These are phyloP conservation scores for Pseudotriccus pelzelni DNA, from an alignment of 2,797 vertebrate species.

Conservation along the genomic window DNA sequence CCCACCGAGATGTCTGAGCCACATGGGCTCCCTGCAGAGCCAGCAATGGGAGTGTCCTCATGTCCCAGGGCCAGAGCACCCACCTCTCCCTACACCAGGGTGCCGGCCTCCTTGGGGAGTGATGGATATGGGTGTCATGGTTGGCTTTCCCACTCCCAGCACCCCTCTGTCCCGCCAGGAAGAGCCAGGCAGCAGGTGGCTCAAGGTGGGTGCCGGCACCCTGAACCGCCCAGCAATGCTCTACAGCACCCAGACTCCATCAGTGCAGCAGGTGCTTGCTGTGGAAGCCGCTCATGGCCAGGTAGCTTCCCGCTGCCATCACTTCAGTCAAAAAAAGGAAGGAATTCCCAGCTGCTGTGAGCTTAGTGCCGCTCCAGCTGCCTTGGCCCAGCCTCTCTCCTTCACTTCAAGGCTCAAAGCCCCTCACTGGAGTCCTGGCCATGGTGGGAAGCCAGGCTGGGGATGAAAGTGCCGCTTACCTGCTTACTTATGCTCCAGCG, in stretches of 20 bases:
- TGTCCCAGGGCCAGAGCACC: not conserved
- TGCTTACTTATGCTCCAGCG: constrained; percentile 52
- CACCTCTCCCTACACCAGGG: not conserved
- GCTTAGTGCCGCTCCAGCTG: not conserved
- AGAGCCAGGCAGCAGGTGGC: accelerated
- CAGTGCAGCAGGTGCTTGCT: not conserved
- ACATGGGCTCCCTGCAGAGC: not conserved
- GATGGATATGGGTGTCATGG: accelerated
- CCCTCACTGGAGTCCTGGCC: not conserved
- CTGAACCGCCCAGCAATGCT: accelerated
- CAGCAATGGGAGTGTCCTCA: accelerated
- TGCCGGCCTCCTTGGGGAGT: not conserved
- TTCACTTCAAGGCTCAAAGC: constrained; percentile 28
- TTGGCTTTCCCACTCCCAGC: not conserved
- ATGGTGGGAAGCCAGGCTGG: not conserved
- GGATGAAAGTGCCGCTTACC: constrained; percentile 27
- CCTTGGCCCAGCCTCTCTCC: not conserved
- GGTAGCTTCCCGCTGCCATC: not conserved
- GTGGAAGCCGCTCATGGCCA: not conserved
- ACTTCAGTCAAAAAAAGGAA: not conserved
- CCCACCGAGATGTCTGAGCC: not conserved
- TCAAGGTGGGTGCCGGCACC: not conserved
- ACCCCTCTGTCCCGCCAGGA: not conserved
- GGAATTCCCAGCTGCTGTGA: not conserved
- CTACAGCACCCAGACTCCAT: accelerated